A percentile compares a stretch with the other conserved stretches of the same genome.
These are phyloP conservation scores for Bombus haemorrhoidalis DNA, from an alignment of 1,140 invertebrate species.

Conservation along the genomic window DNA sequence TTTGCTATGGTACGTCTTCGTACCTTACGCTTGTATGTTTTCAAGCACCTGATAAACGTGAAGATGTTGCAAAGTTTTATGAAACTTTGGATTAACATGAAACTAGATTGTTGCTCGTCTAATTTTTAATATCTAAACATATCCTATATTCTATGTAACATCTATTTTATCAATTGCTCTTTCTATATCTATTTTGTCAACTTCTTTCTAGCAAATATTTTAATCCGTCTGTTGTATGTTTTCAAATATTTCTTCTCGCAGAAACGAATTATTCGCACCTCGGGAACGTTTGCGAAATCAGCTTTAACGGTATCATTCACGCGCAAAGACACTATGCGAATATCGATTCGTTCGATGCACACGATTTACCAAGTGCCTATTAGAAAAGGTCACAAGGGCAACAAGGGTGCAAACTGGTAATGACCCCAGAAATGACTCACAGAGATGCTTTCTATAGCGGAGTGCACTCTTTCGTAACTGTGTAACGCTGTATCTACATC, in stretches of 20 bases:
- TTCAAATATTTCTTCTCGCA: background rate
- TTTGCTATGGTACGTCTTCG: background rate
- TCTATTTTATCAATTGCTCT: background rate
- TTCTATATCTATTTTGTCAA: background rate
- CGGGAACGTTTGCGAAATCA: background rate
- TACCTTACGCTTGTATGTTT: background rate
- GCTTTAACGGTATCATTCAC: background rate
- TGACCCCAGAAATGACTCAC: constrained; percentile 23
- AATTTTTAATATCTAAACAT: background rate
- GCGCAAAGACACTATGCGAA: background rate
- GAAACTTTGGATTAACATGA: background rate
- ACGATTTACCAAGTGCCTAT: background rate
- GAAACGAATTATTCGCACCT: background rate
- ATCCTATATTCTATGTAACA: background rate
- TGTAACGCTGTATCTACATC: background rate
- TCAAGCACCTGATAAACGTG: background rate
- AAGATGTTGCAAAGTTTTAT: background rate
- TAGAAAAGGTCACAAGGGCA: constrained; percentile 14
- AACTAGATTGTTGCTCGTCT: background rate
- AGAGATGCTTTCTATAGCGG: background rate
- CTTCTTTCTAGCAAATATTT: too few species aligned
- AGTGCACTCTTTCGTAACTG: background rate
- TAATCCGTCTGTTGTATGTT: too few species aligned
- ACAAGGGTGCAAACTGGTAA: constrained; percentile 10
- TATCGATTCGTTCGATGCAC: background rate